phyloP scores from a whole-genome alignment of 2,888 invertebrate genomes.

The Arctia plantaginis region DNA sequence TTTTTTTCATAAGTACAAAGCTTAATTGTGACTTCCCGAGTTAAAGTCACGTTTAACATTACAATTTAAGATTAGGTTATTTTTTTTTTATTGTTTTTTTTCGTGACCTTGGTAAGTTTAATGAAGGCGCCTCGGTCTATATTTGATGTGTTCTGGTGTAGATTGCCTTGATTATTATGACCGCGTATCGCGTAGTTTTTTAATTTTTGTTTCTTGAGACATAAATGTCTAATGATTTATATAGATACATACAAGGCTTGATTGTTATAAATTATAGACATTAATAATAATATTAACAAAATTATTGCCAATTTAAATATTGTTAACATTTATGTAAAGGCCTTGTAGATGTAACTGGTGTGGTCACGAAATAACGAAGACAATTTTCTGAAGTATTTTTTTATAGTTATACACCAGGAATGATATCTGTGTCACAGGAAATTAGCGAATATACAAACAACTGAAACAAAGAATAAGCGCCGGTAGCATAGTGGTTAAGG shows the following conservation, averaged over 20 bases:
- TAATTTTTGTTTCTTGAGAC: not conserved
- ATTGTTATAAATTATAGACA: not conserved
- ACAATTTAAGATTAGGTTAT: constrained; percentile 15
- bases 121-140: constrained; percentile 17
- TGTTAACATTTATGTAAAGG: not conserved
- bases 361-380: too few relatives aligned
- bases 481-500: too few relatives aligned
- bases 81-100: constrained; percentile 17
- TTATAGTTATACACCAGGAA: too few relatives aligned
- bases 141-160: constrained; percentile 4
- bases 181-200: not conserved
- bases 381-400: too few relatives aligned
- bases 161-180: constrained; percentile 12
- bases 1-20: constrained; percentile 16
- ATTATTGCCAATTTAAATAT: not conserved
- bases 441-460: too few relatives aligned
- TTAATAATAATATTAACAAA: not conserved
- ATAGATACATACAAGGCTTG: constrained; percentile 1
- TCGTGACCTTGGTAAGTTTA: constrained; percentile 13
- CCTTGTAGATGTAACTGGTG: not conserved
- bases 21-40: constrained; percentile 20
- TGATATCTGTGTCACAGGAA: too few relatives aligned
- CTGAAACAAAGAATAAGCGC: too few relatives aligned
- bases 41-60: constrained; percentile 19
- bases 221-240: not conserved